These are phyloP conservation scores for Bimastos eiseni DNA, from an alignment of 2,888 invertebrate genomes.

Conservation along the genomic window DNA sequence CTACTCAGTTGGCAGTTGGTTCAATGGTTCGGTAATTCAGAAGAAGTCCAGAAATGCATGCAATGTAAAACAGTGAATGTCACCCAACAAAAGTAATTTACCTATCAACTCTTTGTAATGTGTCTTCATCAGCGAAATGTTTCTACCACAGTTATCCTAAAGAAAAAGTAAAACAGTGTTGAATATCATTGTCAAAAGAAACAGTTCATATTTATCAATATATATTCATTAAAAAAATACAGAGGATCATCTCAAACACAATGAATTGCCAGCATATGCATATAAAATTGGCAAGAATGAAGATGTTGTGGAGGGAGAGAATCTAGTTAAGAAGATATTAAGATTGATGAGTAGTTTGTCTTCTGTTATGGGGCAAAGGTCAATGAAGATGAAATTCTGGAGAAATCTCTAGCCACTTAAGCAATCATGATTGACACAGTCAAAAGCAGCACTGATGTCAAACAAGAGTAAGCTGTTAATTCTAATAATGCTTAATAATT, in stretches of 20 bases:
- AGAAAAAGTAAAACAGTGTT: background rate
- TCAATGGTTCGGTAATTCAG: no score
- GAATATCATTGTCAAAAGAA: background rate
- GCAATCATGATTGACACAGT: no score
- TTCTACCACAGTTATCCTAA: slow-evolving; percentile 15
- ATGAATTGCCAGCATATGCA: background rate
- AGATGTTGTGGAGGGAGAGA: no score
- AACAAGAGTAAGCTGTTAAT: no score
- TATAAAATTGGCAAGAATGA: background rate
- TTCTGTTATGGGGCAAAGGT: no score
- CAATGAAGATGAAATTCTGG: no score
- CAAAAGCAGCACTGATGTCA: no score
- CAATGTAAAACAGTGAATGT: background rate
- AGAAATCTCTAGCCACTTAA: no score
- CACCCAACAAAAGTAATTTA: background rate
- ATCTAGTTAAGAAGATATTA: no score
- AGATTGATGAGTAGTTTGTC: no score
- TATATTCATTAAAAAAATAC: background rate
- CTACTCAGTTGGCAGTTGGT: no score
- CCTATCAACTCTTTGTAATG: background rate
- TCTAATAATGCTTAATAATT: no score
- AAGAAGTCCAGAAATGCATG: background rate
- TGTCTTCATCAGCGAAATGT: background rate
- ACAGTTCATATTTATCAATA: background rate
- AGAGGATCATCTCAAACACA: background rate